These are phyloP conservation scores for Branchinecta sandiegonensis DNA, from an alignment of 2,888 invertebrate species.

Conservation along the genomic window DNA sequence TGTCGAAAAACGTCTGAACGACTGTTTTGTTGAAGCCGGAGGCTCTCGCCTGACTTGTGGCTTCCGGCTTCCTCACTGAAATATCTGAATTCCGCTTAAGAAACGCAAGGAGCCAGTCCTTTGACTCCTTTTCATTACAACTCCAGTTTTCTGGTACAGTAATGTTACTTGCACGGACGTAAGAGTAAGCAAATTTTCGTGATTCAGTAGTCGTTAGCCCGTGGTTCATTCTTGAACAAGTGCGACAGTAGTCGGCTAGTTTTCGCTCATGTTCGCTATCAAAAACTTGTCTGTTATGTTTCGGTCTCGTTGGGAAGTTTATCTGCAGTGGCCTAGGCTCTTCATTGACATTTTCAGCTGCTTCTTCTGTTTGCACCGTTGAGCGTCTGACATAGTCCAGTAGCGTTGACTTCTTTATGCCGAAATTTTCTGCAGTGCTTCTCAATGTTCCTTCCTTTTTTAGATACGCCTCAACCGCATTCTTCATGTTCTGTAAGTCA, in stretches of 20 bases:
- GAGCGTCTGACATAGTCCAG: conserved; percentile 6
- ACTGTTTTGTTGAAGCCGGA: conserved; percentile 26
- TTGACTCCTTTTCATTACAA: conserved; percentile 22
- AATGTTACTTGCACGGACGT: conserved; percentile 7
- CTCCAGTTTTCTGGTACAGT: conserved; percentile 11
- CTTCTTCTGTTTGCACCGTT: background rate
- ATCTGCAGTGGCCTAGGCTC: background rate
- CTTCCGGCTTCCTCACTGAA: conserved; percentile 22
- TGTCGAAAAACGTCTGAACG: conserved; percentile 29
- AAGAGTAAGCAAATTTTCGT: background rate
- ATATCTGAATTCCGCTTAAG: conserved; percentile 23
- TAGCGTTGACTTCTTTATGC: conserved; percentile 12
- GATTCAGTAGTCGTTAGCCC: background rate
- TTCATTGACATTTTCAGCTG: background rate
- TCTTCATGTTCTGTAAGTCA: background rate
- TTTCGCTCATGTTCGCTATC: background rate
- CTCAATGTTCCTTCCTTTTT: background rate
- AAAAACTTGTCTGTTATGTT: conserved; percentile 11
- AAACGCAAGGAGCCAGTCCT: conserved; percentile 24
- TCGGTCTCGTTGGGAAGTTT: conserved; percentile 4
- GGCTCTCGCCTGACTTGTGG: conserved; percentile 24
- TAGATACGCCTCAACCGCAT: conserved; percentile 2
- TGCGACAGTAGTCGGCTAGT: background rate
- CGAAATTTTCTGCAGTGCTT: conserved; percentile 1
- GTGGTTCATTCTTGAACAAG: background rate